A percentile compares a stretch with the other conserved stretches of the same genome.
Evolutionary conservation across 2,888 invertebrate species (phyloP).

Genomic region (Heliconius ethilla): DNA sequence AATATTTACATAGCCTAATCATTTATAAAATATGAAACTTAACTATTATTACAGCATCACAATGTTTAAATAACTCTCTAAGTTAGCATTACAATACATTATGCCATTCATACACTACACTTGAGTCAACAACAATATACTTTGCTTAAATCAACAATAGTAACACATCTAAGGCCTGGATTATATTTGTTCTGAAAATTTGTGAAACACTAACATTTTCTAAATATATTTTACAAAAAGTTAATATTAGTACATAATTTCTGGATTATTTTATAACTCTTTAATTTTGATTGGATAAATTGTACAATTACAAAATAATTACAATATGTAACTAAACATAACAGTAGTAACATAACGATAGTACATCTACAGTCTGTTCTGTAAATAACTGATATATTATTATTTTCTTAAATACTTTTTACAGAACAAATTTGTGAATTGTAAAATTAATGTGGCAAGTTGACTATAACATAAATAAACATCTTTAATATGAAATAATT

Average conservation of each 20-base stretch:
- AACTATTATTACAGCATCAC: constrained; percentile 76
- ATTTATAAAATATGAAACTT: constrained; percentile 79
- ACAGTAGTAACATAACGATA: neutral
- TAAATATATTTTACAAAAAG: constrained; percentile 2
- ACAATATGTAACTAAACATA: neutral
- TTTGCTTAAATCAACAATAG: constrained; percentile 67
- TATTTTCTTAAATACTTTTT: neutral
- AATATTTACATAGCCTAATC: constrained; percentile 79
- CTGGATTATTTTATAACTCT: neutral
- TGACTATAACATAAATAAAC: neutral
- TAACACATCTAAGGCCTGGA: constrained; percentile 69
- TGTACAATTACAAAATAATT: neutral
- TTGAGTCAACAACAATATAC: constrained; percentile 58
- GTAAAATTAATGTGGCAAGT: neutral
- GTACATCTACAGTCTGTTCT: neutral
- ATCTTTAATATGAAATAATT: neutral
- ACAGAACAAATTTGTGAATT: neutral
- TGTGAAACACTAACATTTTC: neutral
- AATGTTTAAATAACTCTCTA: constrained; percentile 66
- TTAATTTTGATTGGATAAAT: neutral
- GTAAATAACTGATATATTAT: neutral
- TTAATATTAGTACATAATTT: neutral
- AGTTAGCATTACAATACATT: constrained; percentile 49
- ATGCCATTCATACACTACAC: constrained; percentile 40
- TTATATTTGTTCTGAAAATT: neutral